A percentile compares a stretch with the other conserved stretches of the same genome.
These are phyloP conservation scores for Ptychadena robeensis DNA, from an alignment of 2,797 vertebrate genomes.

Conservation along the genomic window DNA sequence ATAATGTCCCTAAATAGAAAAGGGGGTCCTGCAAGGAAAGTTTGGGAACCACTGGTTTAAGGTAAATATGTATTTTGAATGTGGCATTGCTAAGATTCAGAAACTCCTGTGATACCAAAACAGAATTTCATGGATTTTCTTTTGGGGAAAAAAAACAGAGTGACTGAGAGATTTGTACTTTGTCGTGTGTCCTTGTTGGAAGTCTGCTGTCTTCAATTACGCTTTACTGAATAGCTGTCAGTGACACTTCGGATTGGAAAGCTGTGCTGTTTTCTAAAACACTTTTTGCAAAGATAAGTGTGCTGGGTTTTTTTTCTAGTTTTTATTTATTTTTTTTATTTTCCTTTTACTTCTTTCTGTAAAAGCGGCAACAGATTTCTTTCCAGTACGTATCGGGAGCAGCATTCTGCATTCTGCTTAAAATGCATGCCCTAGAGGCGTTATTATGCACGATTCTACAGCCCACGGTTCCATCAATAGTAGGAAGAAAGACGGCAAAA, in stretches of 20 bases:
- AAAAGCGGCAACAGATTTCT: slow-evolving; percentile 26
- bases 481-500: neutral
- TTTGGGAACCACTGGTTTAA: too few species aligned
- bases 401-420: slow-evolving; percentile 31
- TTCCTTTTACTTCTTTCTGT: slow-evolving; percentile 27
- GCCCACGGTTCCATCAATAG: slow-evolving; percentile 20
- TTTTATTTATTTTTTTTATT: slow-evolving; percentile 11
- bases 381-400: neutral
- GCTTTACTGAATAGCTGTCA: slow-evolving; percentile 11
- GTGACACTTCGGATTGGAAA: slow-evolving; percentile 4
- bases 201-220: neutral
- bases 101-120: neutral
- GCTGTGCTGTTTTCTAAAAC: slow-evolving; percentile 15
- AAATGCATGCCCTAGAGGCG: slow-evolving; percentile 33
- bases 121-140: neutral
- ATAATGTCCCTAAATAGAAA: too few species aligned
- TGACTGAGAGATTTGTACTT: neutral
- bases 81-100: neutral
- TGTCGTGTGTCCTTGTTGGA: neutral
- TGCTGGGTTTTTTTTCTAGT: too few species aligned
- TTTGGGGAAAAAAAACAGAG: neutral
- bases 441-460: slow-evolving; percentile 24
- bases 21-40: too few species aligned
- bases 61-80: neutral
- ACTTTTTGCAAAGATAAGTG: slow-evolving; percentile 39